Evolutionary conservation across 2,888 invertebrate species (phyloP), one percentile per base, ranked within the genome.

Genomic region (Pollenia amentaria): DNA sequence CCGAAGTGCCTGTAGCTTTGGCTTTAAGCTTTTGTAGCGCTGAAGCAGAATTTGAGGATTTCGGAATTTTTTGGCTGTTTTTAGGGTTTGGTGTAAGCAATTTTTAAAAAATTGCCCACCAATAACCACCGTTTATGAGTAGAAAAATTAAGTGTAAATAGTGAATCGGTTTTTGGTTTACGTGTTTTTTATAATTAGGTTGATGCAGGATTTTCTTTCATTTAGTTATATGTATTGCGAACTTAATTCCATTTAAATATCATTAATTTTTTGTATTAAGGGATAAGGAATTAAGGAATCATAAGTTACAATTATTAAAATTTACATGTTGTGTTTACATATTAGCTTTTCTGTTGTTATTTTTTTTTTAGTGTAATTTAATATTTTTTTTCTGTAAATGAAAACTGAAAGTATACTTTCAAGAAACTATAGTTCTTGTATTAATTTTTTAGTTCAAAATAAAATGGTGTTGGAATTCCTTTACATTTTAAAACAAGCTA

Each of bases 21-120:
- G 92, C 92, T 89, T 92, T 92, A 73, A 92, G 91, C 89, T 92
- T 92, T 89, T 92, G 92, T 88, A 92, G 91, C 89, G 90, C 91
- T 79, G 90, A 89, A 80, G 90, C 91, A 69, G 87, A 84, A 87
- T 90, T 91, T 90, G 89, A 90, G 90, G 92, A 89, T 87, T 92
- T 92, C 80, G 92, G 92, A 92, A 92, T 92, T 91, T 92, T 89
- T 90, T 88, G 90, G 91, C 91, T 87, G 89, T 89, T 67, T 29
- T 51, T 88, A 89, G 90, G 87, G 89, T 88, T 85, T 81, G 81
- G 89, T 88, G 89, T 78, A 87, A 88, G 88, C 85, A 82, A 87
- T 87, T 87, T 87, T 87, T 87, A 69, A 67, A 81, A 80, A 88
- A 88, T 90, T 91, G 92, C 91, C 91, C 91, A 90, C 89, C 87